phyloP scores from a whole-genome alignment of 2,888 invertebrate genomes.

The Periphyllus acericola region DNA sequence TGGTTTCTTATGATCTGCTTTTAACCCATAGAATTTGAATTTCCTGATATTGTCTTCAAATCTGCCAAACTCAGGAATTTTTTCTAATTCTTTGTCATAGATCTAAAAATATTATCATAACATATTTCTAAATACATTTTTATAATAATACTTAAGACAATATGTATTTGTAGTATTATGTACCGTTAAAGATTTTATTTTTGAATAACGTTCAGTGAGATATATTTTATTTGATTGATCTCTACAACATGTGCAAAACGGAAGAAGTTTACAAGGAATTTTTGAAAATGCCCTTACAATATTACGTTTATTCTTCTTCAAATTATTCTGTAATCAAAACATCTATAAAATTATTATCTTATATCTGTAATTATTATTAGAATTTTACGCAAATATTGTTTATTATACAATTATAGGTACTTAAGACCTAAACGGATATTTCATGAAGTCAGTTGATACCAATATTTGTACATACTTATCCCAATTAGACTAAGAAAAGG shows the following conservation, averaged over 20 bases:
- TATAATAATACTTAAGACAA: not conserved
- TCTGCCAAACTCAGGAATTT: slow-evolving; percentile 68
- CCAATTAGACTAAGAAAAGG: too few species aligned
- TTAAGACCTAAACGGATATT: too few species aligned
- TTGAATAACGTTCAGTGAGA: not conserved
- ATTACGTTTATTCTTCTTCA: not conserved
- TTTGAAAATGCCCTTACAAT: not conserved
- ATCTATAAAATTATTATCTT: not conserved
- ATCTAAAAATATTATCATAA: not conserved
- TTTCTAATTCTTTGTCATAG: slow-evolving; percentile 69
- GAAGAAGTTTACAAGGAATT: slow-evolving; percentile 1
- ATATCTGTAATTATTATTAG: not conserved
- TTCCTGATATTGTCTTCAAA: slow-evolving; percentile 68
- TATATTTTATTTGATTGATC: not conserved
- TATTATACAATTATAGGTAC: too few species aligned
- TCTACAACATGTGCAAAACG: not conserved
- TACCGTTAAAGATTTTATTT: slow-evolving; percentile 22
- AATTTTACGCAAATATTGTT: too few species aligned
- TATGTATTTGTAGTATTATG: too few species aligned
- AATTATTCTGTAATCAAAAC: not conserved
- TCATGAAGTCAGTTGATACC: too few species aligned
- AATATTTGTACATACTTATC: too few species aligned
- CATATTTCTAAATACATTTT: not conserved
- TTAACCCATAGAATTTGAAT: slow-evolving; percentile 52
- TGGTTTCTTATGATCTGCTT: not conserved